Evolutionary conservation across 1,140 invertebrate species (phyloP).

Genomic region (Meloidogyne chitwoodi): DNA sequence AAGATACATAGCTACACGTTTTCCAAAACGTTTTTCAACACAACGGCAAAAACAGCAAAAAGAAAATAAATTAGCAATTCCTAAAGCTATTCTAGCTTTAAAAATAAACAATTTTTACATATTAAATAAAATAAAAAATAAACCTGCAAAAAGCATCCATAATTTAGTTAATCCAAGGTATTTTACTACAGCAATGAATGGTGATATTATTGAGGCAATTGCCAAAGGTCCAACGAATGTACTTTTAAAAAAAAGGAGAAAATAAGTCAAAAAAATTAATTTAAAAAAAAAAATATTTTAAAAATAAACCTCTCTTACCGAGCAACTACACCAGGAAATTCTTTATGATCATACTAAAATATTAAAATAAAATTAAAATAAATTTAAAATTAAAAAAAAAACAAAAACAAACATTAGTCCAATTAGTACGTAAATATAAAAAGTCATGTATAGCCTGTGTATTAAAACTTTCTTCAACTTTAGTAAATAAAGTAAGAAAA

Average conservation of each 20-base stretch:
- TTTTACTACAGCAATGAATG: slow-evolving; percentile 71
- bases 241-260: background rate
- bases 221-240: slow-evolving; percentile 89
- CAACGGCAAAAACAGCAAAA: slow-evolving; percentile 72
- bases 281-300: too few species aligned
- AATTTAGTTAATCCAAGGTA: slow-evolving; percentile 76
- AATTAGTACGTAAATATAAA: slow-evolving; percentile 77
- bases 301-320: slow-evolving; percentile 61
- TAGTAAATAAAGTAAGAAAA: slow-evolving; percentile 86
- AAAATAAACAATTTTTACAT: slow-evolving; percentile 32
- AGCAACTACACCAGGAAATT: slow-evolving; percentile 96
- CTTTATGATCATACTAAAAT: slow-evolving; percentile 88
- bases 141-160: slow-evolving; percentile 84
- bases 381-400: slow-evolving; percentile 9
- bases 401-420: slow-evolving; percentile 73
- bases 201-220: slow-evolving; percentile 74
- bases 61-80: slow-evolving; percentile 71
- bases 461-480: slow-evolving; percentile 99
- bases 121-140: slow-evolving; percentile 53
- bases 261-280: too few species aligned
- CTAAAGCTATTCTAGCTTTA: slow-evolving; percentile 76
- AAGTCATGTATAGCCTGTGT: slow-evolving; percentile 90
- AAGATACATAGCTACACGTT: slow-evolving; percentile 75
- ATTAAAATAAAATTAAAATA: background rate
- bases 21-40: slow-evolving; percentile 74